These are phyloP conservation scores for Potamarius usumacintae DNA, from an alignment of 2,113 vertebrate genomes.

Conservation along the genomic window DNA sequence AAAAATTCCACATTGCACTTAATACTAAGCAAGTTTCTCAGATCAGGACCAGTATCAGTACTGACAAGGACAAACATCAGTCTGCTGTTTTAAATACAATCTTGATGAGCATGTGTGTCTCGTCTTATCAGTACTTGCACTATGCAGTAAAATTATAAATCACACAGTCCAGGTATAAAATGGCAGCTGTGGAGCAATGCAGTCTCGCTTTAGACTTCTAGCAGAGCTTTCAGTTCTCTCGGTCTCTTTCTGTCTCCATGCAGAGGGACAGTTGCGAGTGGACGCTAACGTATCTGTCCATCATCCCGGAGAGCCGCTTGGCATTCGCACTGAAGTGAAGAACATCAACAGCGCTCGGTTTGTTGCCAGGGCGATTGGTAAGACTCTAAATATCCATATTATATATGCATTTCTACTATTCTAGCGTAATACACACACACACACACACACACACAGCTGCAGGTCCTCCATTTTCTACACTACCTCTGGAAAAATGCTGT, in stretches of 20 bases:
- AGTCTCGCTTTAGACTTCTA: background rate
- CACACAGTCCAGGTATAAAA: background rate
- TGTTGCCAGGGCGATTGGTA: slow-evolving; percentile 90
- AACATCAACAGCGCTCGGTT: slow-evolving; percentile 94
- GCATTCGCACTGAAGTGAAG: slow-evolving; percentile 92
- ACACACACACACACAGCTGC: background rate
- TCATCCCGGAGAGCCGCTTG: slow-evolving; percentile 83
- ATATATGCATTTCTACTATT: background rate
- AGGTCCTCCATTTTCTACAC: background rate
- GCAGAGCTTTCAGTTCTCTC: slow-evolving; percentile 1
- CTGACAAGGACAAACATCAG: no score
- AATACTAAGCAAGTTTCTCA: background rate
- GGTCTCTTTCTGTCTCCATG: background rate
- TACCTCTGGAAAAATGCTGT: background rate
- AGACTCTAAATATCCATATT: slow-evolving; percentile 33
- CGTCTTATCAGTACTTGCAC: no score
- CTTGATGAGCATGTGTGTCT: no score
- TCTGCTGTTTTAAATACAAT: no score
- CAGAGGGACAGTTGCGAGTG: slow-evolving; percentile 94
- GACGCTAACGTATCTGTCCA: slow-evolving; percentile 96
- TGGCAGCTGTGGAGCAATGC: background rate
- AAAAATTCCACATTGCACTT: background rate
- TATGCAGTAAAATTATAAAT: background rate
- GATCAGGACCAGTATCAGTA: no score
- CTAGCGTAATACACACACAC: background rate